These are phyloP conservation scores for Turritopsis dohrnii DNA, from an alignment of 30 jellyfish, hydroid and myxozoan genomes.

Conservation along the genomic window DNA sequence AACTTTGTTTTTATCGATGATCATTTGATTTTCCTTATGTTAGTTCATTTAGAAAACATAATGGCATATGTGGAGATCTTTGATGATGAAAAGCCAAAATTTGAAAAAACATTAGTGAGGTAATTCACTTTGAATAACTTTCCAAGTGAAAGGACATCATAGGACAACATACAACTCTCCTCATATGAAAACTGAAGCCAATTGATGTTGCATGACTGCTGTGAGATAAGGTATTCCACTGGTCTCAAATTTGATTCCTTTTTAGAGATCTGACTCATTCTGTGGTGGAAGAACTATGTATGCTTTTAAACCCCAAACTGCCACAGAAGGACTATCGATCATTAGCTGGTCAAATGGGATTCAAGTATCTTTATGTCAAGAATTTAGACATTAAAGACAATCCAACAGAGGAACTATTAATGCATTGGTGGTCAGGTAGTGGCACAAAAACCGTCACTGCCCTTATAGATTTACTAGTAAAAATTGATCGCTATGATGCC, in stretches of 20 bases:
- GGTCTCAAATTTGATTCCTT: not conserved
- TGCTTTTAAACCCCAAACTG: slow-evolving; percentile 48
- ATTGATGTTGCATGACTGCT: too few species aligned
- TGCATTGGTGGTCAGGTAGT: slow-evolving; percentile 57
- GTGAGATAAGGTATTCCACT: too few species aligned
- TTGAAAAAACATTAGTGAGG: not conserved
- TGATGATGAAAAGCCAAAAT: not conserved
- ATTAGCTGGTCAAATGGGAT: slow-evolving; percentile 54
- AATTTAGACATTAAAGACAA: slow-evolving; percentile 35
- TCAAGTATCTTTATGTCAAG: slow-evolving; percentile 13
- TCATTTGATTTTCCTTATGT: too few species aligned
- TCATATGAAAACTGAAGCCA: too few species aligned
- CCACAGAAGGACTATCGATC: slow-evolving; percentile 45
- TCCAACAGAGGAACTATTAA: slow-evolving; percentile 54
- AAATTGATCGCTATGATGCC: slow-evolving; percentile 9
- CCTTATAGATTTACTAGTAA: not conserved
- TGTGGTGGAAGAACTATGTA: slow-evolving; percentile 30
- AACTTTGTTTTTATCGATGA: not conserved
- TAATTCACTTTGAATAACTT: not conserved
- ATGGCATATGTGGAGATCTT: not conserved
- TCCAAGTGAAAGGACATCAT: not conserved
- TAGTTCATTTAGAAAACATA: not conserved
- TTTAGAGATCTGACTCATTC: slow-evolving; percentile 40
- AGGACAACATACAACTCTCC: too few species aligned
- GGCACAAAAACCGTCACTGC: slow-evolving; percentile 4